phyloP scores from a whole-genome alignment of 2,113 vertebrate species.

The Porphyrio hochstetteri region DNA sequence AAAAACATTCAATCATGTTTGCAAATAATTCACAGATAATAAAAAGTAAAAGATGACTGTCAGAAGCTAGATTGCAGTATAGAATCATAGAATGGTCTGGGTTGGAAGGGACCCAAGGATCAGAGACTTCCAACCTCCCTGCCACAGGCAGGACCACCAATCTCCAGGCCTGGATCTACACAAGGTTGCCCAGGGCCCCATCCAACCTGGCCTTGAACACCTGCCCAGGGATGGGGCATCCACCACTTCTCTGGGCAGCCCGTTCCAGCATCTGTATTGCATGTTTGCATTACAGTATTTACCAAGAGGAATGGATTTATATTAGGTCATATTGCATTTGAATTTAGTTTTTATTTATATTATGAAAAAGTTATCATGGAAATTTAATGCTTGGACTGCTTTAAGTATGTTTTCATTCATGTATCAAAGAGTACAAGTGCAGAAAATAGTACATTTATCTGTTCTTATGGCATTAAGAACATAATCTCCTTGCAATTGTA shows the following conservation, averaged over 20 bases:
- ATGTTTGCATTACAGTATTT: not conserved
- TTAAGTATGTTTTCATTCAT: constrained; percentile 4
- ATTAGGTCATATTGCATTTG: not conserved
- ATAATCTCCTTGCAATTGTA: constrained; percentile 47
- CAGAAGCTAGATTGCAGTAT: not conserved
- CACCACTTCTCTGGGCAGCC: too few relatives aligned
- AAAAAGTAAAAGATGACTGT: not conserved
- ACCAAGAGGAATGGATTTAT: not conserved
- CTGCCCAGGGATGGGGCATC: too few relatives aligned
- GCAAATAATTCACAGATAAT: not conserved
- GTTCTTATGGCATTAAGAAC: constrained; percentile 42
- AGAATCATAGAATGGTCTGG: too few relatives aligned
- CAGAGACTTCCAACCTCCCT: too few relatives aligned
- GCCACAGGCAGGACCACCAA: too few relatives aligned
- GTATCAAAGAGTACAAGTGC: not conserved
- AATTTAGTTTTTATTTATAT: not conserved
- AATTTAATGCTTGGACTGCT: not conserved
- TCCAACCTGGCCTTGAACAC: too few relatives aligned
- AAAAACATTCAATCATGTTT: not conserved
- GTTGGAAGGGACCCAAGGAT: too few relatives aligned
- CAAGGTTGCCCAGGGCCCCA: too few relatives aligned
- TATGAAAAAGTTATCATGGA: not conserved
- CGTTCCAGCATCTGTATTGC: not conserved
- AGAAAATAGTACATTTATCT: constrained; percentile 43
- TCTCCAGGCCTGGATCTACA: too few relatives aligned